Evolutionary conservation across 2,113 vertebrate species (phyloP).

Genomic region (Catagonus wagneri): DNA sequence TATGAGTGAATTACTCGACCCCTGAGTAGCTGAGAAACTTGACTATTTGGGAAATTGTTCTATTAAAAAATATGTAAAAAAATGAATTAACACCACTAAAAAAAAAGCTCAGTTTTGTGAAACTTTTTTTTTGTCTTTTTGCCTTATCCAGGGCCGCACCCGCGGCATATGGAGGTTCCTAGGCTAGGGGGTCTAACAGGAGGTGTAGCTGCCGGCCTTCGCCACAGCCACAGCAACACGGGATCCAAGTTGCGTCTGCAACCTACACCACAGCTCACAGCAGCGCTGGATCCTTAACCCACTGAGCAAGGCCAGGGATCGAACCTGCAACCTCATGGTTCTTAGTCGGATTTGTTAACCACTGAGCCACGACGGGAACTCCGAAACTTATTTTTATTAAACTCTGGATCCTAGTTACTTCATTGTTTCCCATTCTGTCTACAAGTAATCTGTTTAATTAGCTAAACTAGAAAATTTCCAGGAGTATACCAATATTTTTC

Average conservation of each 20-base stretch:
- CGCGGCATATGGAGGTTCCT: too few species aligned
- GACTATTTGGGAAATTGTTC: neutral
- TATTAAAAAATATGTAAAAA: slow-evolving; percentile 16
- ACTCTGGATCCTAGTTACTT: neutral
- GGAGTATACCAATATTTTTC: neutral
- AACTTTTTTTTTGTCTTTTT: neutral
- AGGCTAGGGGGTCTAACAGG: too few species aligned
- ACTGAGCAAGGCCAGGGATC: too few species aligned
- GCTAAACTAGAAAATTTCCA: neutral
- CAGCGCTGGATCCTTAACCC: too few species aligned
- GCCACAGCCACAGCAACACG: too few species aligned
- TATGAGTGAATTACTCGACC: neutral
- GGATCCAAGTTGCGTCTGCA: too few species aligned
- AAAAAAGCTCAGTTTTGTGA: neutral
- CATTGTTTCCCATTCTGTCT: neutral
- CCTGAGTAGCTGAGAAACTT: neutral
- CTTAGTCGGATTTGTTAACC: too few species aligned
- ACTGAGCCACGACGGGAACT: too few species aligned
- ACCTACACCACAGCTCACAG: too few species aligned
- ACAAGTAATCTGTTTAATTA: neutral
- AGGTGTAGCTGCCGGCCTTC: too few species aligned
- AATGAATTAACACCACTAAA: neutral
- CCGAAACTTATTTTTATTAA: slow-evolving; percentile 6
- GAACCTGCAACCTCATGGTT: too few species aligned
- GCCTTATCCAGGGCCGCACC: too few species aligned